Evolutionary conservation across 2,888 invertebrate species (phyloP).

Genomic region (Torymus auratus): DNA sequence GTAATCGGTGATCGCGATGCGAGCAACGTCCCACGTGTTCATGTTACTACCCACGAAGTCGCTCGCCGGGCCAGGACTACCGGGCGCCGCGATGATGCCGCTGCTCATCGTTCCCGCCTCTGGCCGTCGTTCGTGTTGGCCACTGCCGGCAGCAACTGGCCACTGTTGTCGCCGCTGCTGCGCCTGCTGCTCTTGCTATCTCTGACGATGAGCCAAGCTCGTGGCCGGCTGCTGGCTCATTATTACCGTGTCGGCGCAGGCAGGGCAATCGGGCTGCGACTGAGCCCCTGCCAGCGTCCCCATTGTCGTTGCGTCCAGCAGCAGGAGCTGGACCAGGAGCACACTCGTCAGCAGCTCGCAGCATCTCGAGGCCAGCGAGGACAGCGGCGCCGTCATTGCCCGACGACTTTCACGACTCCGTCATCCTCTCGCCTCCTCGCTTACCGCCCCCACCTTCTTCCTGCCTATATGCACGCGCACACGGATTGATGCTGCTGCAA

Average conservation of each 20-base stretch:
- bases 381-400: constrained; percentile 67
- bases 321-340: constrained; percentile 66
- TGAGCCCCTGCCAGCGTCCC: constrained; percentile 61
- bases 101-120: constrained; percentile 29
- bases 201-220: not conserved
- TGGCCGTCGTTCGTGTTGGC: no score
- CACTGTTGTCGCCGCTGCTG: not conserved
- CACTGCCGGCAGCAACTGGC: not conserved
- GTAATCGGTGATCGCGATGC: constrained; percentile 59
- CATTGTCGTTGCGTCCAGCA: constrained; percentile 48
- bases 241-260: no score
- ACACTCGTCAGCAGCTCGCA: constrained; percentile 59
- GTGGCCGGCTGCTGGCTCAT: constrained; percentile 47
- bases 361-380: constrained; percentile 72
- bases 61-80: constrained; percentile 72
- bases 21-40: constrained; percentile 69
- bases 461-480: constrained; percentile 17
- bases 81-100: constrained; percentile 61
- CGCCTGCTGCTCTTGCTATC: not conserved
- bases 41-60: constrained; percentile 73
- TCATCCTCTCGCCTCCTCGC: constrained; percentile 33
- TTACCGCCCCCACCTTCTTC: not conserved
- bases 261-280: constrained; percentile 43
- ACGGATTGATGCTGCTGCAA: no score
- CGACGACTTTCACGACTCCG: constrained; percentile 42